Conservation (phyloP, 1,140 invertebrate genomes). For the Sycophaga agraensis region DNA sequence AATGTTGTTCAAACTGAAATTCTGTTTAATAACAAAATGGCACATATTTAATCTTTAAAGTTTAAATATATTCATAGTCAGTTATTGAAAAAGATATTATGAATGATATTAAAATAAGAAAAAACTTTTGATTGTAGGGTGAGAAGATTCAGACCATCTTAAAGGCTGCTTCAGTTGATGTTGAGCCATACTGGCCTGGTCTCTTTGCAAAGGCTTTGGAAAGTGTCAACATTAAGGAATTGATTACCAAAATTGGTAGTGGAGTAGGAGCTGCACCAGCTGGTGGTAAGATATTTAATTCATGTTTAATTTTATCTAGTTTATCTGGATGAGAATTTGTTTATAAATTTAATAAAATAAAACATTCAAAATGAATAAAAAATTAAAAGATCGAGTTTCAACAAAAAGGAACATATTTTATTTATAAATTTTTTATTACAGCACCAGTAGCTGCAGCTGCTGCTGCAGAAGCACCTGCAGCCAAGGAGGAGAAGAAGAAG, state of each 20-base stretch:
- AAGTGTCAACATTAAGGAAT: slow-evolving; percentile 88
- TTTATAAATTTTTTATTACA: slow-evolving; percentile 43
- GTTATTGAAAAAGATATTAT: too few relatives aligned
- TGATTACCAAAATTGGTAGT: slow-evolving; percentile 93
- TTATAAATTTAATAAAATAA: too few relatives aligned
- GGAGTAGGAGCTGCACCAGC: slow-evolving; percentile 84
- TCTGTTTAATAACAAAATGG: too few relatives aligned
- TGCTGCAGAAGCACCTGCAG: slow-evolving; percentile 66
- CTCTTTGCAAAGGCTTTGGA: slow-evolving; percentile 97
- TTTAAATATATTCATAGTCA: too few relatives aligned
- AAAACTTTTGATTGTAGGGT: slow-evolving; percentile 64
- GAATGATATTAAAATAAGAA: not conserved
- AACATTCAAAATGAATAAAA: too few relatives aligned
- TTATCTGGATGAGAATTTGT: too few relatives aligned
- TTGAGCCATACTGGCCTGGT: slow-evolving; percentile 99
- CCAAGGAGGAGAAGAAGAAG: slow-evolving; percentile 82
- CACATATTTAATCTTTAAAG: too few relatives aligned
- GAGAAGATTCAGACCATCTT: slow-evolving; percentile 97
- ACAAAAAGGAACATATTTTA: too few relatives aligned
- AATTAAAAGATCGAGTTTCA: too few relatives aligned
- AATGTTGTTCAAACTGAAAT: slow-evolving; percentile 31
- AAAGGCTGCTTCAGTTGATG: slow-evolving; percentile 93
- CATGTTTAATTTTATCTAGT: not conserved
- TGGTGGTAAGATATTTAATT: slow-evolving; percentile 51
- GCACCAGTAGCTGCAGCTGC: slow-evolving; percentile 66